A percentile compares a stretch with the other conserved stretches of the same genome.
These are phyloP conservation scores for Dipodomys ordii DNA, from an alignment of 2,113 vertebrate species.

Conservation along the genomic window DNA sequence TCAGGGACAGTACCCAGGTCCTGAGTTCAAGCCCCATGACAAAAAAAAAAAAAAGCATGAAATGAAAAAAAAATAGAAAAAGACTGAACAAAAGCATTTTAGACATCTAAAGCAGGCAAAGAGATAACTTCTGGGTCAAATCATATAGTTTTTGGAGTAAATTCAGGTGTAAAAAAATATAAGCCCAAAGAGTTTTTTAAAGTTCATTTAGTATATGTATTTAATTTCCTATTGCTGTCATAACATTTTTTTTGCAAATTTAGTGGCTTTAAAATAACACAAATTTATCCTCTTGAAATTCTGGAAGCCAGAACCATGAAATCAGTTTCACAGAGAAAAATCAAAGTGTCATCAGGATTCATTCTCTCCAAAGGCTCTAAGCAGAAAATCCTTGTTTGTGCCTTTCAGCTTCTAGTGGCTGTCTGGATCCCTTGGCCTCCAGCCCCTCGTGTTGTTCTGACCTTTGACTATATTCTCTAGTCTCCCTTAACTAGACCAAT, in stretches of 20 bases:
- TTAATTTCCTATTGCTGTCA: background rate
- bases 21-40: no score
- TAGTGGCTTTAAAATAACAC: background rate
- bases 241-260: background rate
- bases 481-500: background rate
- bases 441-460: background rate
- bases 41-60: no score
- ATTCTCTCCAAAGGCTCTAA: background rate
- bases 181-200: background rate
- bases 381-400: background rate
- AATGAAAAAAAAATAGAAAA: background rate
- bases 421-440: background rate
- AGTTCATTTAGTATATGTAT: background rate
- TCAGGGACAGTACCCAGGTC: no score
- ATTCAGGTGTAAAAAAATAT: background rate
- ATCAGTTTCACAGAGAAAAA: background rate
- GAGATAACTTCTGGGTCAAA: background rate
- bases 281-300: background rate
- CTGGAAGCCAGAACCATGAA: background rate
- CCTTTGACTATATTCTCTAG: background rate
- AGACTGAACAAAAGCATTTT: background rate
- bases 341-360: background rate
- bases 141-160: background rate
- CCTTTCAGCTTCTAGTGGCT: background rate
- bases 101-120: background rate